Evolutionary conservation across 2,797 vertebrate species (phyloP), one percentile per base, ranked within the genome.

Genomic region (Eospalax fontanierii): DNA sequence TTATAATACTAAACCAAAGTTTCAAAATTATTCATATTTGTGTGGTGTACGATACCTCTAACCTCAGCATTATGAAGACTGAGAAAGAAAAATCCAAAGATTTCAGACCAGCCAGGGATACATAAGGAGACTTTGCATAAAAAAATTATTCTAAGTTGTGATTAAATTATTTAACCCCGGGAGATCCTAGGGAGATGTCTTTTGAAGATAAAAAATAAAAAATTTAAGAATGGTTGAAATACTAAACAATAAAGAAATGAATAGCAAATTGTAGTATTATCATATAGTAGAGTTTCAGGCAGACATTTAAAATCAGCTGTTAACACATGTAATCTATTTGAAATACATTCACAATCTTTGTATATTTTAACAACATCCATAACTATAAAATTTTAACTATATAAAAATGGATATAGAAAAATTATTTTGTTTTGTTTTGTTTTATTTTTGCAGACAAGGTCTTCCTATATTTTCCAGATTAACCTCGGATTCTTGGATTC

Each of bases 21-120:
- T 94, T 80, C 40, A 90, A 94, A 75, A 90, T 90, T 38, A 74
- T 70, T 46, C 30, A 76, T 79, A 90, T 79, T 83, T 92, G 2
- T 89, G 50, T 33, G 30, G 46, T 50, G 30, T 11, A 66, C 46
- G 81, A 61, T 38, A 46, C 12, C 14, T 68, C 63, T 70, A 70
- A 35, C 5, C 33, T 84, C 21, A 83, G n/a, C n/a, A 80, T n/a
- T 28, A 21, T 15, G 54, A 28, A 80, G n/a, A 3, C n/a, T 18
- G 24, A 81, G 63, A 46, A 19, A 84, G 30, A 8, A 68, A 19
- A 35, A 68, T 84, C 8, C 40, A 50, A 38, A 46, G 30, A 30
- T 84, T 84, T 66, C 18, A 84, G 63, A 43, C 40, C 40, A 50
- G 28, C 38, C 30, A 33, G 63, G 40, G 10, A 21, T n/a, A 66